Conservation (phyloP, 2,888 invertebrate genomes). For the Drosophila antonietae region DNA sequence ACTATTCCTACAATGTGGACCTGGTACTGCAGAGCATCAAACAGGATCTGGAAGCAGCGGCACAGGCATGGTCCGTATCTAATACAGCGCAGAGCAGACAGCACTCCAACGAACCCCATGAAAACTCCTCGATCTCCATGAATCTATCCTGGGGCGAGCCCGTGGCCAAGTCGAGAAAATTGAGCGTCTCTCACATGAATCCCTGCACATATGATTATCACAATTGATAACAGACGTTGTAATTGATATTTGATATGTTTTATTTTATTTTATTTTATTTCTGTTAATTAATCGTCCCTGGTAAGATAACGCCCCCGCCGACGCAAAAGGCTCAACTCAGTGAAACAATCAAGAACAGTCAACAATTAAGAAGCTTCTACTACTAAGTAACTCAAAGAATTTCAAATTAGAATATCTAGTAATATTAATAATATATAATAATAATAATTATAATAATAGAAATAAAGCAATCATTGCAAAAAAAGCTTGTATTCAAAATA, state of each 20-base stretch:
- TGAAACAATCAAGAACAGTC: conserved; percentile 41
- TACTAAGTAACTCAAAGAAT: conserved; percentile 25
- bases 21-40: conserved; percentile 69
- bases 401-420: neutral
- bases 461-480: conserved; percentile 40
- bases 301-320: conserved; percentile 34
- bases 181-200: conserved; percentile 62
- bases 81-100: conserved; percentile 44
- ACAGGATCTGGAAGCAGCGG: conserved; percentile 69
- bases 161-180: conserved; percentile 57
- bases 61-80: conserved; percentile 70
- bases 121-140: conserved; percentile 46
- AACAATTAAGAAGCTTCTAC: conserved; percentile 31
- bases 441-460: neutral
- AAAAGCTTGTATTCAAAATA: neutral
- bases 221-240: conserved; percentile 31
- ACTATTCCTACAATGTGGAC: conserved; percentile 69
- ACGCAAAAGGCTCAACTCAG: conserved; percentile 65
- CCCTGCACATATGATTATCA: conserved; percentile 60
- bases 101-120: conserved; percentile 7
- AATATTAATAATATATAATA: neutral
- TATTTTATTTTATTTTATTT: neutral
- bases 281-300: conserved; percentile 40
- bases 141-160: conserved; percentile 75
- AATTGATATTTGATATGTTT: neutral